A percentile compares a stretch with the other conserved stretches of the same genome.
Conservation (phyloP, 2,113 vertebrate species). For the Hiodon tergisus region DNA sequence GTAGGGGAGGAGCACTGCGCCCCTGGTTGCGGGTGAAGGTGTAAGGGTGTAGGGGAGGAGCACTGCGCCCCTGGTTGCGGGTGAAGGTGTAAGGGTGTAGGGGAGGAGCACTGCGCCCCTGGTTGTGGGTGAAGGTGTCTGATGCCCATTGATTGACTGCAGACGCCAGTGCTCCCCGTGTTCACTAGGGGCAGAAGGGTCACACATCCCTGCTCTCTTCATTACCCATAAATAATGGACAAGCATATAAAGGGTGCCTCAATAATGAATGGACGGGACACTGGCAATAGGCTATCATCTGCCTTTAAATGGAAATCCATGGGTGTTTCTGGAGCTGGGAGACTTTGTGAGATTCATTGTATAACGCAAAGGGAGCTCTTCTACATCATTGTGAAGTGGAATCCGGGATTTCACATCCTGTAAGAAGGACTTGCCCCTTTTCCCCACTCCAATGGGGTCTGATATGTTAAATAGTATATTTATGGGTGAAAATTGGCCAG, state of each 20-base stretch:
- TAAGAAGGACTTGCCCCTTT: too few relatives aligned
- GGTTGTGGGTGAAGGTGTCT: not conserved
- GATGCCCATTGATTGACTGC: not conserved
- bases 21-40: too few relatives aligned
- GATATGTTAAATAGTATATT: not conserved
- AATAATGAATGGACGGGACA: conserved; percentile 34
- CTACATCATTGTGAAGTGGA: too few relatives aligned
- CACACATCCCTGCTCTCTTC: conserved; percentile 16
- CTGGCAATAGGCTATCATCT: not conserved
- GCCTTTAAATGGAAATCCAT: conserved; percentile 15
- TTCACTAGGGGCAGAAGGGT: not conserved
- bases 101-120: too few relatives aligned
- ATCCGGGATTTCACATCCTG: too few relatives aligned
- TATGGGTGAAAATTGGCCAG: not conserved
- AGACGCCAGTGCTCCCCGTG: not conserved
- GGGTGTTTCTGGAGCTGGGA: not conserved
- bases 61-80: too few relatives aligned
- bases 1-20: too few relatives aligned
- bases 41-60: too few relatives aligned
- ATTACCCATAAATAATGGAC: conserved; percentile 39
- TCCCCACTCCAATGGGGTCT: not conserved
- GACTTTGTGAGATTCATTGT: not conserved
- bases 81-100: too few relatives aligned
- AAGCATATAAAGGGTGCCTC: conserved; percentile 39
- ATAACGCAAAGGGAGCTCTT: not conserved